Evolutionary conservation across 2,888 invertebrate species (phyloP).

Genomic region (Cerastoderma edule): DNA sequence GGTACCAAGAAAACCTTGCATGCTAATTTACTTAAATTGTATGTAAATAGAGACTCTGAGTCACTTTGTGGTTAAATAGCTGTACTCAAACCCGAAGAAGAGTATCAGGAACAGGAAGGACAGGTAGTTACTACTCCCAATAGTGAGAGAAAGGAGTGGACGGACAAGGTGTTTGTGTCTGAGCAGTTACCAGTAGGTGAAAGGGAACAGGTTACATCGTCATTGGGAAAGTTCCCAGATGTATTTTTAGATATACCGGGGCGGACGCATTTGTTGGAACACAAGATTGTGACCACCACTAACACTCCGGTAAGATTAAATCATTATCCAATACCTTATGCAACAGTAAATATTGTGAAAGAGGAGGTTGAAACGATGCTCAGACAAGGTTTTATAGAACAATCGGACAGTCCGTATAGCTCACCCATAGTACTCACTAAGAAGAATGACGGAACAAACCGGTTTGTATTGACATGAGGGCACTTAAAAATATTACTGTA

Average conservation of each 20-base stretch:
- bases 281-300: constrained; percentile 34
- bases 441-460: constrained; percentile 50
- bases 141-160: not conserved
- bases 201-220: constrained; percentile 20
- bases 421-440: constrained; percentile 56
- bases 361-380: constrained; percentile 54
- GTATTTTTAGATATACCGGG: constrained; percentile 35
- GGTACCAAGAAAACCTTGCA: constrained; percentile 35
- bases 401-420: constrained; percentile 52
- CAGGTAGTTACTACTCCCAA: not conserved
- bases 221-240: constrained; percentile 16
- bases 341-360: constrained; percentile 32
- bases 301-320: constrained; percentile 38
- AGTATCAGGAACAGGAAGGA: not conserved
- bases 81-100: constrained; percentile 4
- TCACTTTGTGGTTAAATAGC: not conserved
- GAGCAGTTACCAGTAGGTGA: not conserved
- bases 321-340: constrained; percentile 49
- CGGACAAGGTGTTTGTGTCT: not conserved
- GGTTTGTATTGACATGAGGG: constrained; percentile 62
- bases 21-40: constrained; percentile 49
- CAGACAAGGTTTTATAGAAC: constrained; percentile 51
- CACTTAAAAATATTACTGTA: constrained; percentile 52
- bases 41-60: constrained; percentile 6
- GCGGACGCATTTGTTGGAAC: constrained; percentile 29